phyloP scores from a whole-genome alignment of 1,140 invertebrate species.

The Drosophila baimaii region DNA sequence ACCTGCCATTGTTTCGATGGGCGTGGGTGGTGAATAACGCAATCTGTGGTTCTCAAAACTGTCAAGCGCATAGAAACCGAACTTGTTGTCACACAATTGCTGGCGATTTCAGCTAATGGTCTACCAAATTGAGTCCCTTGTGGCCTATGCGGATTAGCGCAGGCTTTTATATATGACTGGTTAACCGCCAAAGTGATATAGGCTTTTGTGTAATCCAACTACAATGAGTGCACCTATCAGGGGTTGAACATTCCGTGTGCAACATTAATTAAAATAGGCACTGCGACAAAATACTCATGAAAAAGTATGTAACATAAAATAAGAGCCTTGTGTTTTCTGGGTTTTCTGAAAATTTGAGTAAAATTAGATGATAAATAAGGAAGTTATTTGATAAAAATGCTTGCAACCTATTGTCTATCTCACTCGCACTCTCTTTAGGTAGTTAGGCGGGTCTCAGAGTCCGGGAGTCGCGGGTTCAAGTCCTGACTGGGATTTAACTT shows the following conservation, averaged over 20 bases:
- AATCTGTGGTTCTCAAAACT: background rate
- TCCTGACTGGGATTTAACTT: too few relatives aligned
- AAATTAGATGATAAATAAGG: too few relatives aligned
- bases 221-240: background rate
- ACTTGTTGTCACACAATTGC: background rate
- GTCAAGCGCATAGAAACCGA: background rate
- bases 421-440: too few relatives aligned
- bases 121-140: slow-evolving; percentile 1
- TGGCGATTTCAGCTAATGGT: background rate
- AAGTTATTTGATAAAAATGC: too few relatives aligned
- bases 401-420: too few relatives aligned
- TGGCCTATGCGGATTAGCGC: background rate
- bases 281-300: background rate
- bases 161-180: background rate
- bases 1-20: background rate
- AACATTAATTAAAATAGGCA: background rate
- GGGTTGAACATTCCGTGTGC: too few relatives aligned
- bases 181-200: background rate
- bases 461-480: too few relatives aligned
- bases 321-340: too few relatives aligned
- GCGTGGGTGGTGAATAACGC: background rate
- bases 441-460: too few relatives aligned
- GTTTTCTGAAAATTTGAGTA: too few relatives aligned
- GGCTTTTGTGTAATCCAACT: background rate
- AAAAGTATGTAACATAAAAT: too few relatives aligned